Percentiles rank a stretch among this genome's conserved stretches.
Conservation (phyloP, 2,888 invertebrate species). For the Escarpia spicata region DNA sequence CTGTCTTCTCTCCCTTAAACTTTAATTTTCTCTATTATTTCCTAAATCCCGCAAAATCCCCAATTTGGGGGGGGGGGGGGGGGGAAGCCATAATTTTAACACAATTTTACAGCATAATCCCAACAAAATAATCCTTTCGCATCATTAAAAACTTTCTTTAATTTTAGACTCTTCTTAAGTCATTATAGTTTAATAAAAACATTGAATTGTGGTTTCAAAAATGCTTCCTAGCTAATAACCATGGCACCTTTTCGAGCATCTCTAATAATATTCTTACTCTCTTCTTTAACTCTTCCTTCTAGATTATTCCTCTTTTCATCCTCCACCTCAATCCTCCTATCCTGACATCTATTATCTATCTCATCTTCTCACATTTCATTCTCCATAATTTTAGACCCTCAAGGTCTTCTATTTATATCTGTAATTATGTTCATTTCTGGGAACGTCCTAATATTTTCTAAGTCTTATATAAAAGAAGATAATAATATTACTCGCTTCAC, state of each 20-base stretch:
- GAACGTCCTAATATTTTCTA: conserved; percentile 75
- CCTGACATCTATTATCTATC: conserved; percentile 29
- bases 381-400: conserved; percentile 35
- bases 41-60: too few species aligned
- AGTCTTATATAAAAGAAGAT: conserved; percentile 73
- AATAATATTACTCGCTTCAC: conserved; percentile 74
- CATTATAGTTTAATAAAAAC: conserved; percentile 36
- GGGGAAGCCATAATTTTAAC: too few species aligned
- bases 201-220: conserved; percentile 39
- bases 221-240: conserved; percentile 23
- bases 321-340: background rate
- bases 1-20: too few species aligned
- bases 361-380: conserved; percentile 26
- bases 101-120: background rate
- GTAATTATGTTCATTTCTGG: conserved; percentile 71
- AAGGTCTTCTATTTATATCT: conserved; percentile 36
- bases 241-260: conserved; percentile 24
- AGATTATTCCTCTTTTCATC: conserved; percentile 17
- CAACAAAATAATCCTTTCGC: background rate
- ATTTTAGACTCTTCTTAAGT: background rate
- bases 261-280: background rate
- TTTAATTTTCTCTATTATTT: too few species aligned
- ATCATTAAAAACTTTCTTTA: conserved; percentile 24
- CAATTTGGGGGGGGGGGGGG: too few species aligned
- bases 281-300: background rate